Percentiles rank a stretch among this genome's conserved stretches.
Conservation (phyloP, 2,113 vertebrate species). For the Microcebus ravelobensis region DNA sequence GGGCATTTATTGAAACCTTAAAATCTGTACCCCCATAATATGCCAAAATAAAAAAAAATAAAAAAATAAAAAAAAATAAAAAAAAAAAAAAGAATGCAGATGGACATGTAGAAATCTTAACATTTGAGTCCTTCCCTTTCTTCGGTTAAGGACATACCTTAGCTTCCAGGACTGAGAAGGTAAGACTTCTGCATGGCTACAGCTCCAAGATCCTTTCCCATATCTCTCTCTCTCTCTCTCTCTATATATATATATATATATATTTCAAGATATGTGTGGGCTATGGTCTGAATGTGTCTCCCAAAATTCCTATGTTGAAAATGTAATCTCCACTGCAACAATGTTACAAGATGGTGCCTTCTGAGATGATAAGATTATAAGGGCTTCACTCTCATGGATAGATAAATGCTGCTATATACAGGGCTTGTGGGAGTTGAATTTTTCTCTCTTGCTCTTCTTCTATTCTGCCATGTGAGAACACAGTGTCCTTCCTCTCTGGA, state of each 20-base stretch:
- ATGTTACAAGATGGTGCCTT: neutral
- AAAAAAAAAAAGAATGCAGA: neutral
- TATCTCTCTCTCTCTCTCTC: neutral
- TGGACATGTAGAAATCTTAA: too few species aligned
- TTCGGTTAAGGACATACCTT: neutral
- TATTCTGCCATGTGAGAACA: neutral
- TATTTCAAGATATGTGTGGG: neutral
- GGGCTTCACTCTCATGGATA: neutral
- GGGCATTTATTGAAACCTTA: too few species aligned
- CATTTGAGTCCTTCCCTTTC: neutral
- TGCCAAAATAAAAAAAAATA: too few species aligned
- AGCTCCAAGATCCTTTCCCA: neutral
- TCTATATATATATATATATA: neutral
- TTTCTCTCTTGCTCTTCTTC: neutral
- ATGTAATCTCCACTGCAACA: neutral
- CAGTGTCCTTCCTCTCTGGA: fast-evolving
- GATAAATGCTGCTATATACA: neutral
- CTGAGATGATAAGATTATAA: too few species aligned
- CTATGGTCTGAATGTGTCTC: neutral
- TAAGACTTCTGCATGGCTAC: neutral
- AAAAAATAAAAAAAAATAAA: too few species aligned
- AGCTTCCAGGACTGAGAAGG: neutral
- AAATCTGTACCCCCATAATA: too few species aligned
- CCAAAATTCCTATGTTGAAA: neutral
- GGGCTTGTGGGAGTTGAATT: neutral